Percentiles rank a stretch among this genome's conserved stretches.
Evolutionary conservation across 2,113 vertebrate species (phyloP).

Genomic region (Zingel zingel): DNA sequence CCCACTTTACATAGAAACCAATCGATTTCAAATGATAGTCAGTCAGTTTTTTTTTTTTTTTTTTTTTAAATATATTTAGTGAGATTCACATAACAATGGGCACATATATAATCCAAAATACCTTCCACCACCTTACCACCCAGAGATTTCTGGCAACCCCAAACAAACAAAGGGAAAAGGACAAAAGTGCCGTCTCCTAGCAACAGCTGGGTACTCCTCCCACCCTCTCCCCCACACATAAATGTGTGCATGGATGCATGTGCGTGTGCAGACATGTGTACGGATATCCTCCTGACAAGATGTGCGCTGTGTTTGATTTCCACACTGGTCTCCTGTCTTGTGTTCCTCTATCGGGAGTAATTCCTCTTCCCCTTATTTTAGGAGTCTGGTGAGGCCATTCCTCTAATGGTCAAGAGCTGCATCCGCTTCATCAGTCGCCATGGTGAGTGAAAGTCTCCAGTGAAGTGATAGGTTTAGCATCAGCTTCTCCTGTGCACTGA

Average conservation of each 20-base stretch:
- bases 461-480: constrained; percentile 49
- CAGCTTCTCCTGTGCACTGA: constrained; percentile 29
- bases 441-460: constrained; percentile 84
- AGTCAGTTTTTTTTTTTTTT: neutral
- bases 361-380: constrained; percentile 63
- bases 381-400: constrained; percentile 94
- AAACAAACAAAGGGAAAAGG: constrained; percentile 75
- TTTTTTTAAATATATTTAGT: neutral
- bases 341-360: constrained; percentile 18
- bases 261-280: constrained; percentile 51
- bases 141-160: constrained; percentile 44
- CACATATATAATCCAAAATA: neutral
- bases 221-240: constrained; percentile 29
- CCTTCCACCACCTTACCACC: neutral
- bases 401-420: constrained; percentile 97
- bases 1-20: constrained; percentile 4
- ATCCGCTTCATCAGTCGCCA: constrained; percentile 98
- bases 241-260: constrained; percentile 54
- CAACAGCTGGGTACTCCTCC: constrained; percentile 74
- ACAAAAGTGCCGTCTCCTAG: constrained; percentile 75
- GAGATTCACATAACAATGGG: neutral
- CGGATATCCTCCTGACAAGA: constrained; percentile 40
- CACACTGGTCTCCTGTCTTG: neutral
- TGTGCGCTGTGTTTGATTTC: constrained; percentile 27
- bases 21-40: neutral